Conservation (phyloP, 2,888 invertebrate species). For the Hyposoter didymator region DNA sequence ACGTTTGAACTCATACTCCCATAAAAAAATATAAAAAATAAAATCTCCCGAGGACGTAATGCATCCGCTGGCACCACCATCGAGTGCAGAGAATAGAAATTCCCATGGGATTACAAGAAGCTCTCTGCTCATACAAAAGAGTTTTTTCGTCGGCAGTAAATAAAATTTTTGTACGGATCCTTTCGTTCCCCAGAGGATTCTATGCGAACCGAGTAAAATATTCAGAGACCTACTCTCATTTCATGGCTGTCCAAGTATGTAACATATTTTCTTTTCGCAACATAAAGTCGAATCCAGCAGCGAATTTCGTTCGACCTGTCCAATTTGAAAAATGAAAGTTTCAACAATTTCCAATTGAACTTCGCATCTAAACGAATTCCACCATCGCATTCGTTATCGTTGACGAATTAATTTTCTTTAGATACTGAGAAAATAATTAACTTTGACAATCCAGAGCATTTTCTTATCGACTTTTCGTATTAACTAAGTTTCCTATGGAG, state of each 20-base stretch:
- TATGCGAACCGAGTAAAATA: constrained; percentile 51
- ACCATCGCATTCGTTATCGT: neutral
- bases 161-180: constrained; percentile 49
- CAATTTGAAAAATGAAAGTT: neutral
- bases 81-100: constrained; percentile 29
- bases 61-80: constrained; percentile 40
- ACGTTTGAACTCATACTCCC: neutral
- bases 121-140: constrained; percentile 22
- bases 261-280: constrained; percentile 1
- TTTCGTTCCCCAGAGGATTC: constrained; percentile 20
- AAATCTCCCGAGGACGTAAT: constrained; percentile 11
- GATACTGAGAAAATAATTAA: neutral
- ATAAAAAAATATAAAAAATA: neutral
- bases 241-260: constrained; percentile 34
- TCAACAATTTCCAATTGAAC: neutral
- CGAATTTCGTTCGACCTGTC: neutral
- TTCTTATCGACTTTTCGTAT: neutral
- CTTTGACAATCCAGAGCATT: neutral
- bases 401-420: neutral
- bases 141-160: constrained; percentile 39
- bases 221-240: constrained; percentile 56
- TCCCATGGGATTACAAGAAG: constrained; percentile 45
- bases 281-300: neutral
- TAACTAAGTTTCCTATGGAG: neutral
- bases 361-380: neutral